Evolutionary conservation across 2,113 vertebrate genomes (phyloP).

Genomic region (Rattus norvegicus): DNA sequence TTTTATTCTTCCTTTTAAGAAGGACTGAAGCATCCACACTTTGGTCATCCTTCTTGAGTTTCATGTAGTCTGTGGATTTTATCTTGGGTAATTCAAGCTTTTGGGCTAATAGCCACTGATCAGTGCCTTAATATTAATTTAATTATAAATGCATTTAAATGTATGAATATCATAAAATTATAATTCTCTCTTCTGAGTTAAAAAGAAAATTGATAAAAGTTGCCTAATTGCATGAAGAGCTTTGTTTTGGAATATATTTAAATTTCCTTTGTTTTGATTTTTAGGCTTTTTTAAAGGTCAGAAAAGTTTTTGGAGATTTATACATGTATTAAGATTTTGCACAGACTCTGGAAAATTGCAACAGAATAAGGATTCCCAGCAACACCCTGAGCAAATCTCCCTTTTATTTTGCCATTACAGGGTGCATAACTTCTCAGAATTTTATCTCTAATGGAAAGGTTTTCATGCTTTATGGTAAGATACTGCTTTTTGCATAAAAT

Average conservation of each 20-base stretch:
- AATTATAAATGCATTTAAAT: not conserved
- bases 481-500: not conserved
- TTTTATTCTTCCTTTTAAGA: too few species aligned
- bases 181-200: not conserved
- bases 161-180: not conserved
- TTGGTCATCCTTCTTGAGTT: too few species aligned
- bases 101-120: too few species aligned
- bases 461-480: not conserved
- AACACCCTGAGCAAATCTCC: not conserved
- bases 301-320: not conserved
- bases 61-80: too few species aligned
- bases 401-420: not conserved
- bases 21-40: too few species aligned
- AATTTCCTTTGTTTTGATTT: not conserved
- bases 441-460: not conserved
- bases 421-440: not conserved
- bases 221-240: not conserved
- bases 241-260: not conserved
- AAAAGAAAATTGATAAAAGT: not conserved
- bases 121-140: too few species aligned
- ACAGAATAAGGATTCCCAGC: not conserved
- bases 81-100: too few species aligned
- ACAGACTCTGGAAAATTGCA: not conserved
- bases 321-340: not conserved
- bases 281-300: not conserved